These are phyloP conservation scores for Hylia prasina DNA, from an alignment of 2,113 vertebrate species.

Conservation along the genomic window DNA sequence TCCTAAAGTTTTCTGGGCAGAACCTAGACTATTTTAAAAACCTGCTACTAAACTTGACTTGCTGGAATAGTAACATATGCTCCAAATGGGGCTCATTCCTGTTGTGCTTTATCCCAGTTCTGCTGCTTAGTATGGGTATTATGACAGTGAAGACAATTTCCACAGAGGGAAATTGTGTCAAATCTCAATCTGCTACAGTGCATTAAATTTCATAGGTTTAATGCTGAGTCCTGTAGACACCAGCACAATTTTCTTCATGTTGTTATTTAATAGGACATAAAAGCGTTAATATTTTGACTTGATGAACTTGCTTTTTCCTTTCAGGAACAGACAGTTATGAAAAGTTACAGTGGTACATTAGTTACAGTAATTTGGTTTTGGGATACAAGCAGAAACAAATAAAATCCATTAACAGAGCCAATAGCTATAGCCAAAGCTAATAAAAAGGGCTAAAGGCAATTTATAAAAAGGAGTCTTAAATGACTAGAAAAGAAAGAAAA, in stretches of 20 bases:
- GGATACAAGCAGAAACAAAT: constrained; percentile 58
- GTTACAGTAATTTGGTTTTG: constrained; percentile 64
- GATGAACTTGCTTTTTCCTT: constrained; percentile 55
- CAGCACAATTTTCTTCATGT: constrained; percentile 11
- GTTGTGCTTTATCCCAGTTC: background rate
- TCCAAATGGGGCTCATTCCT: constrained; percentile 9
- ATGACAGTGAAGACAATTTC: background rate
- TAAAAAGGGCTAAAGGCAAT: constrained; percentile 56
- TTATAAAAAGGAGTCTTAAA: constrained; percentile 39
- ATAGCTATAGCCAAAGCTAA: constrained; percentile 50
- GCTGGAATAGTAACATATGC: background rate
- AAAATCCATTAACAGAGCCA: constrained; percentile 62
- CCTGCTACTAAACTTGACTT: background rate
- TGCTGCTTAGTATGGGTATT: background rate
- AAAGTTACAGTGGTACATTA: constrained; percentile 58
- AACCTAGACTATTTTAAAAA: background rate
- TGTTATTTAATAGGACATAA: constrained; percentile 58
- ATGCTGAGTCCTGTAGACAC: constrained; percentile 30
- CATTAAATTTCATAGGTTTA: constrained; percentile 37
- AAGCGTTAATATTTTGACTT: constrained; percentile 68
- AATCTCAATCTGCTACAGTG: constrained; percentile 42
- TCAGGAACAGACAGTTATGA: constrained; percentile 44
- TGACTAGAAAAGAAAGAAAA: constrained; percentile 24
- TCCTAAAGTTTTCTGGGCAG: background rate
- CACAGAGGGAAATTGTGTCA: constrained; percentile 1